phyloP scores from a whole-genome alignment of 2,888 invertebrate species.

The Drepanosiphum platanoidis region DNA sequence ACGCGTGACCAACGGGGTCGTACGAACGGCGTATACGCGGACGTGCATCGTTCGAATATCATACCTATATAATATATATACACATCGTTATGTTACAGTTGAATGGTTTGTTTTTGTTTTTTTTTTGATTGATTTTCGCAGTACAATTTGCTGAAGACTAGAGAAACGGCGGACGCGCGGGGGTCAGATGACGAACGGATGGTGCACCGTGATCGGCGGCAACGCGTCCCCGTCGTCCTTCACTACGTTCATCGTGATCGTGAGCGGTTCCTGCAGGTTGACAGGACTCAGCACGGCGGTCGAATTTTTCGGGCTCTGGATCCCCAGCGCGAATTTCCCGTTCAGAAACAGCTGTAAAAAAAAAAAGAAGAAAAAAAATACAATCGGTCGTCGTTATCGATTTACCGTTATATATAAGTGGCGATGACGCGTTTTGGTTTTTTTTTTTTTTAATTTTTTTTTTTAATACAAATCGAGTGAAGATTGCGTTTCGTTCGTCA shows the following conservation, averaged over 20 bases:
- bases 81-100: neutral
- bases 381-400: neutral
- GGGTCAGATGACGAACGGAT: conserved; percentile 61
- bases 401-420: neutral
- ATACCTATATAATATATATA: neutral
- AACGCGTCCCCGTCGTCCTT: conserved; percentile 62
- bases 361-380: conserved; percentile 20
- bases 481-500: too few relatives aligned
- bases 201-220: conserved; percentile 63
- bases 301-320: conserved; percentile 63
- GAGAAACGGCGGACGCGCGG: neutral
- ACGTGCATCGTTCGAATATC: neutral
- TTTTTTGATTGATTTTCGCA: conserved; percentile 49
- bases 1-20: neutral
- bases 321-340: conserved; percentile 63
- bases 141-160: conserved; percentile 45
- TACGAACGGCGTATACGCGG: neutral
- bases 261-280: conserved; percentile 63
- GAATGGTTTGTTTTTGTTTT: too few relatives aligned
- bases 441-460: too few relatives aligned
- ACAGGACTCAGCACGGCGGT: conserved; percentile 64
- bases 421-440: neutral
- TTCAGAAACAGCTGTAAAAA: conserved; percentile 63
- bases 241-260: conserved; percentile 64
- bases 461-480: too few relatives aligned